phyloP scores from a whole-genome alignment of 2,113 vertebrate genomes.

The Alouatta palliata region DNA sequence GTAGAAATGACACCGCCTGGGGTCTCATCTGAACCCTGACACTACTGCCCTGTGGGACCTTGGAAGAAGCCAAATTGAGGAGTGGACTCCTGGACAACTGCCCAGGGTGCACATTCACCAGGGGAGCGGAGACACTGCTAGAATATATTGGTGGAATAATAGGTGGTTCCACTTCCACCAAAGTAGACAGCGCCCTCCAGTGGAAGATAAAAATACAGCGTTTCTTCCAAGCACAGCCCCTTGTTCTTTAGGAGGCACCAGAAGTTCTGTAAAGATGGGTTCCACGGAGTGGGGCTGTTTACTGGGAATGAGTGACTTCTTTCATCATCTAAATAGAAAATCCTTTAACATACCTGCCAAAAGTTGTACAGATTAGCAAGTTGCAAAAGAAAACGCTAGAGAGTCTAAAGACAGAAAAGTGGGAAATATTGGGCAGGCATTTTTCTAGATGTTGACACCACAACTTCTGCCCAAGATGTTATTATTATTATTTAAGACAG shows the following conservation, averaged over 20 bases:
- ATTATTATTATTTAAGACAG: no score
- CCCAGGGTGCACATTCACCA: background rate
- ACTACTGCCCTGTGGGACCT: background rate
- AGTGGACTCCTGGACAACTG: background rate
- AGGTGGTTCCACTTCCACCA: constrained; percentile 48
- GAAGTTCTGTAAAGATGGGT: background rate
- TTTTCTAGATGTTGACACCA: background rate
- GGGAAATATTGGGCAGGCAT: background rate
- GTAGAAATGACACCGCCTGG: background rate
- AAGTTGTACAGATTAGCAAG: background rate
- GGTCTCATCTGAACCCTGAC: background rate
- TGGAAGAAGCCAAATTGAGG: background rate
- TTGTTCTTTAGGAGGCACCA: background rate
- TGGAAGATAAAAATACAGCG: constrained; percentile 48
- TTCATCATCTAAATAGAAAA: constrained; percentile 3
- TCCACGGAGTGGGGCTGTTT: background rate
- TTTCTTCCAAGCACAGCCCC: background rate
- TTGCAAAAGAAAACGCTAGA: background rate
- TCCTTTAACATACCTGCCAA: background rate
- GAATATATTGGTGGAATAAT: background rate
- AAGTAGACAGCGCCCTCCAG: constrained; percentile 74
- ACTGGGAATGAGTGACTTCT: background rate
- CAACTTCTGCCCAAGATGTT: background rate
- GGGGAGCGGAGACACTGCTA: background rate
- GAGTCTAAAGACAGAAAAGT: background rate